A percentile compares a stretch with the other conserved stretches of the same genome.
These are phyloP conservation scores for Pemphredon lugubris DNA, from an alignment of 2,888 invertebrate species.

Conservation along the genomic window DNA sequence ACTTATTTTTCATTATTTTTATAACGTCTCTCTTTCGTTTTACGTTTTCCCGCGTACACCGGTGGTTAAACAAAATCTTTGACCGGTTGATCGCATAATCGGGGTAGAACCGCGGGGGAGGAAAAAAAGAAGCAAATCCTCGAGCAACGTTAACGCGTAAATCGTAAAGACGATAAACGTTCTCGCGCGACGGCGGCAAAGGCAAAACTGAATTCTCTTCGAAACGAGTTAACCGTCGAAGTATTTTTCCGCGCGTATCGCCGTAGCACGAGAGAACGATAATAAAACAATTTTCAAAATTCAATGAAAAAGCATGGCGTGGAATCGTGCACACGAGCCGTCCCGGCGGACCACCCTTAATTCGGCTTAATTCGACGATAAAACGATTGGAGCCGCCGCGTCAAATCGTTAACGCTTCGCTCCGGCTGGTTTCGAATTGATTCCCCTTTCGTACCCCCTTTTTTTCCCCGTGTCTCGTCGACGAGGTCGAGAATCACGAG, in stretches of 20 bases:
- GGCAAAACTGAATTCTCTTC: too few relatives aligned
- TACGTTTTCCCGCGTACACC: not conserved
- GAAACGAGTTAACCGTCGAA: too few relatives aligned
- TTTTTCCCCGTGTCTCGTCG: conserved; percentile 12
- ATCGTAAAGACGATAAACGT: too few relatives aligned
- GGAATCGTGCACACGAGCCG: conserved; percentile 34
- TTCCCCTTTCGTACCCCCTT: conserved; percentile 37
- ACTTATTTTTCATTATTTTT: conserved; percentile 36
- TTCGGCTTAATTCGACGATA: conserved; percentile 58
- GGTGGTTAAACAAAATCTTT: not conserved
- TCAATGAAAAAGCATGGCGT: conserved; percentile 34
- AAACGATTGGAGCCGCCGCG: conserved; percentile 55
- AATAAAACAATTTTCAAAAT: conserved; percentile 53
- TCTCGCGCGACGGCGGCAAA: too few relatives aligned
- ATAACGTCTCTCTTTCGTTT: conserved; percentile 18
- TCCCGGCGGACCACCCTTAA: conserved; percentile 51
- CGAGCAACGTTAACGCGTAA: too few relatives aligned
- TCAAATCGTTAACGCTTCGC: conserved; percentile 51
- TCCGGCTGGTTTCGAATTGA: conserved; percentile 38
- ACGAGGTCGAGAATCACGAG: conserved; percentile 17
- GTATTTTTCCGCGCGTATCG: too few relatives aligned
- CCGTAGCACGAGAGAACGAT: conserved; percentile 19
- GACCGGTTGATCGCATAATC: not conserved
- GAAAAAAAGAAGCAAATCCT: too few relatives aligned
- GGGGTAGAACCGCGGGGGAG: too few relatives aligned